Conservation (phyloP, 2,888 invertebrate species). For the Orthonychiurus folsomi region DNA sequence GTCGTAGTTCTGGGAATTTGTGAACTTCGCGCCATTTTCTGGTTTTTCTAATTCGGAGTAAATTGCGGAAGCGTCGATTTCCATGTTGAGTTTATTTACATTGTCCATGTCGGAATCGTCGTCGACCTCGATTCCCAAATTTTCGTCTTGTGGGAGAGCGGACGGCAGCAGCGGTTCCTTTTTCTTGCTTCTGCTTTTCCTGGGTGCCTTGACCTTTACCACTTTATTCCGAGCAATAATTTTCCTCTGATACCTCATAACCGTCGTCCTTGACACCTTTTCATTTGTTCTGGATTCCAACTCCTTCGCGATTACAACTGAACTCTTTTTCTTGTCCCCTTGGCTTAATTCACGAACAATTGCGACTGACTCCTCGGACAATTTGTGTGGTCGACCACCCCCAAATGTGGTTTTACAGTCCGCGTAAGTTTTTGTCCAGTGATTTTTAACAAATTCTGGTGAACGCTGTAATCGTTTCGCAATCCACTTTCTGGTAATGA, state of each 20-base stretch:
- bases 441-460: neutral
- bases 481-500: slow-evolving; percentile 8
- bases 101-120: no score
- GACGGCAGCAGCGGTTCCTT: neutral
- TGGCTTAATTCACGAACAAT: neutral
- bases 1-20: no score
- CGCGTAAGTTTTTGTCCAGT: slow-evolving; percentile 9
- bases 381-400: slow-evolving; percentile 7
- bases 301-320: neutral
- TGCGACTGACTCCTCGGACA: neutral
- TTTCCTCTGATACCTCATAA: neutral
- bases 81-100: no score
- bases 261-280: neutral
- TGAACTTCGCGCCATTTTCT: no score
- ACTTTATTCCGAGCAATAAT: neutral
- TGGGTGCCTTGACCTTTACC: neutral
- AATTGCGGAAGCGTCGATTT: no score
- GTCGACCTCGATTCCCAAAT: no score
- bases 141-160: no score
- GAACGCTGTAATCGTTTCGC: neutral
- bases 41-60: no score
- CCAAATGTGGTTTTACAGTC: neutral
- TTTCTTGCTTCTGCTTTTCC: neutral
- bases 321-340: neutral
- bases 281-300: neutral